Percentiles rank a stretch among this genome's conserved stretches.
phyloP scores from a whole-genome alignment of 1,140 invertebrate genomes.

The Zaprionus kolodkinae region DNA sequence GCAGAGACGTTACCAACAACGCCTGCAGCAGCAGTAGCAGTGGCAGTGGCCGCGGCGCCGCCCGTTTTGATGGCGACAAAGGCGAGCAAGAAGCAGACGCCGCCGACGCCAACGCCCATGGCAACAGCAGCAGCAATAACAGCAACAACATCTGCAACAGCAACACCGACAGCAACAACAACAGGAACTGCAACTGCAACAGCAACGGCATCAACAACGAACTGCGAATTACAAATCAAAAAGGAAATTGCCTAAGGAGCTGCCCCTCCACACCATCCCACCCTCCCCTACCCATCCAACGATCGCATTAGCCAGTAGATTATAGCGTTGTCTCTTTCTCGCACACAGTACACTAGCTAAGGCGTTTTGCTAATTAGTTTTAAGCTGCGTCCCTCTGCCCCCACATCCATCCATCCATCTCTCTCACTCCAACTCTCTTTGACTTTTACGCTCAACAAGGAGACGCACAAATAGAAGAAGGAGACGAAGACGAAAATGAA shows the following conservation, averaged over 20 bases:
- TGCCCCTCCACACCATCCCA: neutral
- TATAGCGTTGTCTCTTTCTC: slow-evolving; percentile 53
- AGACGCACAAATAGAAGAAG: slow-evolving; percentile 40
- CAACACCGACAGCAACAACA: slow-evolving; percentile 36
- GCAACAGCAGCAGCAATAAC: slow-evolving; percentile 72
- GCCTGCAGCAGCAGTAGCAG: slow-evolving; percentile 4
- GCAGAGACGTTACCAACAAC: slow-evolving; percentile 15
- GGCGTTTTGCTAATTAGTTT: slow-evolving; percentile 24
- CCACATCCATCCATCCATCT: neutral
- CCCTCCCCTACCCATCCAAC: neutral
- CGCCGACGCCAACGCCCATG: slow-evolving; percentile 49
- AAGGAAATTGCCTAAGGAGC: slow-evolving; percentile 70
- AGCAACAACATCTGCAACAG: slow-evolving; percentile 49
- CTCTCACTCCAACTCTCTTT: slow-evolving; percentile 6
- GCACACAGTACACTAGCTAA: slow-evolving; percentile 26
- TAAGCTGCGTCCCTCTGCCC: slow-evolving; percentile 8
- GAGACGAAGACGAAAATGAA: neutral
- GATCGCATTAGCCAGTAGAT: slow-evolving; percentile 37
- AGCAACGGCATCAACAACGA: slow-evolving; percentile 66
- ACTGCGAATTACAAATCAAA: slow-evolving; percentile 83
- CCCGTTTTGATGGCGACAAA: slow-evolving; percentile 29
- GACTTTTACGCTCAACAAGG: slow-evolving; percentile 38
- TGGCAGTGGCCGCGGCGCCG: neutral
- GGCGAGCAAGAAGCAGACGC: slow-evolving; percentile 32
- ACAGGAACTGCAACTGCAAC: slow-evolving; percentile 30